Percentiles rank a stretch among this genome's conserved stretches.
phyloP scores from a whole-genome alignment of 2,113 vertebrate genomes.

The Panthera tigris region DNA sequence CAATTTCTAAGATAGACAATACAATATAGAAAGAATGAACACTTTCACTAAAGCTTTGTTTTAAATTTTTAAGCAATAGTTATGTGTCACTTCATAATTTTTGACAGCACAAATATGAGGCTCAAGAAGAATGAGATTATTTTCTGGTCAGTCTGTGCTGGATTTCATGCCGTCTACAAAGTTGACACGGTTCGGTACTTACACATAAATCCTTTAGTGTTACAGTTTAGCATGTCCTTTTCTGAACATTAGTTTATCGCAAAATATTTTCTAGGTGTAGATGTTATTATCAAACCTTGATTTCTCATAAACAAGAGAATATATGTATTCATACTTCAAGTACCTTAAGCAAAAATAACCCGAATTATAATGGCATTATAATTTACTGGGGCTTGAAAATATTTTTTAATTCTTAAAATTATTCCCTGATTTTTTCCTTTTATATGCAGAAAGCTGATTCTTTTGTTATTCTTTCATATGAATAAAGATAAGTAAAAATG shows the following conservation, averaged over 20 bases:
- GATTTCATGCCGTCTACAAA: neutral
- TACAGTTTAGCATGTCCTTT: neutral
- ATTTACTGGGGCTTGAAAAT: neutral
- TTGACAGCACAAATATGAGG: neutral
- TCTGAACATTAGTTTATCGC: neutral
- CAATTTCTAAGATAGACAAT: neutral
- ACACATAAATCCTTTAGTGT: neutral
- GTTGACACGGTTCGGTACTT: neutral
- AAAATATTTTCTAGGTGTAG: neutral
- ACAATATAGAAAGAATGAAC: neutral
- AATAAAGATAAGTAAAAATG: neutral
- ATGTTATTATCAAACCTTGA: neutral
- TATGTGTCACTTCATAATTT: neutral
- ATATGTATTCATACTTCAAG: neutral
- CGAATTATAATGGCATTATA: neutral
- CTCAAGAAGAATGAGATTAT: neutral
- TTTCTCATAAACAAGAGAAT: neutral
- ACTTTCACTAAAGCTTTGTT: neutral
- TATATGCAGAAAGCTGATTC: neutral
- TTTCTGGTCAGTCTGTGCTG: neutral
- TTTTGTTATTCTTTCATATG: neutral
- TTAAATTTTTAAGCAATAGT: neutral
- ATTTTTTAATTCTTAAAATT: neutral
- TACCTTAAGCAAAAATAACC: neutral
- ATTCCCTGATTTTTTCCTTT: neutral